These are phyloP conservation scores for Lasioglossum oenotherae DNA, from an alignment of 2,888 invertebrate species.

Conservation along the genomic window DNA sequence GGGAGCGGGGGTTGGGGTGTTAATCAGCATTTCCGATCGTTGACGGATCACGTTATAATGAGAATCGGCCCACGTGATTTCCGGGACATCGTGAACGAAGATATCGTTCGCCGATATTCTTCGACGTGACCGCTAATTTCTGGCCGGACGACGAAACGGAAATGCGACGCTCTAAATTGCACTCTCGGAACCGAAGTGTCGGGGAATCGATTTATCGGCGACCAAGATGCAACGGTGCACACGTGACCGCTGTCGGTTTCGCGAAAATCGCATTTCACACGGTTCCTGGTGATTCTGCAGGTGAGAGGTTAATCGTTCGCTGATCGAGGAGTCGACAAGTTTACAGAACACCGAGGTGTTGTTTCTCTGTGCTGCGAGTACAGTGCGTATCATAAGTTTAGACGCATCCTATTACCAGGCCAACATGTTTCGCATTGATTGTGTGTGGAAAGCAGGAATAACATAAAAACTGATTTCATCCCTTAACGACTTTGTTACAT, in stretches of 20 bases:
- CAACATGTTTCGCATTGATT: no score
- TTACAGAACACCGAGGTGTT: background rate
- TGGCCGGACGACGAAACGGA: background rate
- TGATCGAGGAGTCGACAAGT: background rate
- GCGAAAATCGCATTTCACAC: background rate
- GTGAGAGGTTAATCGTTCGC: background rate
- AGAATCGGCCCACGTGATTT: conserved; percentile 12
- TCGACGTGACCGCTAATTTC: background rate
- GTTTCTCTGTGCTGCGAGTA: no score
- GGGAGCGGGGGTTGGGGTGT: no score
- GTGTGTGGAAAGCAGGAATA: no score
- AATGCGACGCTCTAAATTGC: background rate
- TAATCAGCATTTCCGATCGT: conserved; percentile 15
- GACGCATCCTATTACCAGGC: no score
- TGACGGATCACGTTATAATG: conserved; percentile 14
- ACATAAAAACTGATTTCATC: no score
- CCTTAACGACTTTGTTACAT: no score
- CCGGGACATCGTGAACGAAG: background rate
- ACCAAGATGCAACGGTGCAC: background rate
- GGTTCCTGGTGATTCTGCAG: background rate
- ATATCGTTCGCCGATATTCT: background rate
- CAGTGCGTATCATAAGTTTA: no score
- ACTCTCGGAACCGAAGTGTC: background rate
- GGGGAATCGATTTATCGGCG: background rate
- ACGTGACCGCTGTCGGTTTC: background rate